A percentile compares a stretch with the other conserved stretches of the same genome.
phyloP scores from a whole-genome alignment of 1,140 invertebrate species.

The Drosophila ananassae region DNA sequence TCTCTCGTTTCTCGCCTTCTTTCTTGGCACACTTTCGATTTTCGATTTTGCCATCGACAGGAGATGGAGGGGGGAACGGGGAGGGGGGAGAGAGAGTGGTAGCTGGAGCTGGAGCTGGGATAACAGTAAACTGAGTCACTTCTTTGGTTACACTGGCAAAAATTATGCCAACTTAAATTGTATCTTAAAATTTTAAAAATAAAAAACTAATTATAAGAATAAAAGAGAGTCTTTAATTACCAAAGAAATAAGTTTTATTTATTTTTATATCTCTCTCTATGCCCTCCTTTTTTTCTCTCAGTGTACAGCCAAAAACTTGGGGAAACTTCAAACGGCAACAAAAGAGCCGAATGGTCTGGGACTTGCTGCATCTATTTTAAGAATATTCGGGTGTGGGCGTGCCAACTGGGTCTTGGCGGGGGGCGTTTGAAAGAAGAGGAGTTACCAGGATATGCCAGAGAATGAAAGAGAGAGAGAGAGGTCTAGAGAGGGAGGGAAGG shows the following conservation, averaged over 20 bases:
- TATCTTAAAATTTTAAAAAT: too few relatives aligned
- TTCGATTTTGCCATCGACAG: conserved; percentile 64
- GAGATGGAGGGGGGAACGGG: too few relatives aligned
- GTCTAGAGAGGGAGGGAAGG: not conserved
- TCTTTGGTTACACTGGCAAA: conserved; percentile 10
- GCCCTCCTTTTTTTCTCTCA: not conserved
- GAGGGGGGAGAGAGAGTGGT: too few relatives aligned
- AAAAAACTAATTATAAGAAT: too few relatives aligned
- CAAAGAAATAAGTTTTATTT: too few relatives aligned
- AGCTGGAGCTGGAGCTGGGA: too few relatives aligned
- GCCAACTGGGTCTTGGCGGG: conserved; percentile 19
- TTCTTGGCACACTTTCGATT: conserved; percentile 81
- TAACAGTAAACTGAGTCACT: conserved; percentile 34
- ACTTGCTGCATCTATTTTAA: conserved; percentile 48
- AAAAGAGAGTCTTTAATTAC: too few relatives aligned
- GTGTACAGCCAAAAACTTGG: not conserved
- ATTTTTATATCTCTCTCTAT: too few relatives aligned
- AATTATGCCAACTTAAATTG: not conserved
- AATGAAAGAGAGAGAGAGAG: not conserved
- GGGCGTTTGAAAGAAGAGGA: too few relatives aligned
- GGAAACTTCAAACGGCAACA: conserved; percentile 11
- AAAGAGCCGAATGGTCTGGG: conserved; percentile 13
- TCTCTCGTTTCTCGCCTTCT: conserved; percentile 5
- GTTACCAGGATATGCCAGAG: too few relatives aligned
- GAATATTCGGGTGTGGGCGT: conserved; percentile 30